Evolutionary conservation across 2,888 invertebrate species (phyloP), one percentile per base, ranked within the genome.

Genomic region (Labia minor): DNA sequence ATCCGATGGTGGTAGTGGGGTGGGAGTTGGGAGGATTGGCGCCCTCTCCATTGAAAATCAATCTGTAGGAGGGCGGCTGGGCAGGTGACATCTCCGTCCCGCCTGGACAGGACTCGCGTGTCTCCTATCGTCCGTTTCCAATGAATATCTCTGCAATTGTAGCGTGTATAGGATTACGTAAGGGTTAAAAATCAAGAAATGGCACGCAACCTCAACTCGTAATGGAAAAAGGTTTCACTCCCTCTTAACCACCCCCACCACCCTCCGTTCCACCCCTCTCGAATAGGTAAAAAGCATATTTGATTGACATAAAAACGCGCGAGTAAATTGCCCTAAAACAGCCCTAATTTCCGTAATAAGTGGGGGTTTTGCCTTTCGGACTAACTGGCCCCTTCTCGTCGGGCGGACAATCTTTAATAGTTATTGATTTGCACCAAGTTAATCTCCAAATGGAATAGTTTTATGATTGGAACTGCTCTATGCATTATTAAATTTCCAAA

Each of bases 301-400:
- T 49, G 49, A 49, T 49, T 49, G 49, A 49, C 49, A 49, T 49
- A 49, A 49, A 49, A 49, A 49, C 49, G 49, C 49, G 49, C 49
- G 49, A 49, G 49, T 49, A 49, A 49, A 49, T 49, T 49, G 49
- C 49, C 49, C 49, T 49, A 49, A 49, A 49, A 49, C 49, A 49
- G 49, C 49, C 49, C 49, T 49, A 49, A 49, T 49, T 49, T 49
- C 49, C 49, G 49, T 49, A 49, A 49, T 49, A 49, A 49, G 49
- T 16, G 49, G 49, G 33, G 49, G 49, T 49, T 49, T 49, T 49
- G 49, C n/a, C n/a, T 49, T 49, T 49, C 14, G 49, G n/a, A n/a
- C n/a, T n/a, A n/a, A 49, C 49, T 26, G 26, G 26, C 26, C 26
- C 8, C 49, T n/a, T n/a, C 2, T 49, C 49, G 6, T 49, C 49